Evolutionary conservation across 2,888 invertebrate genomes (phyloP).

Genomic region (Cantharis rufa): DNA sequence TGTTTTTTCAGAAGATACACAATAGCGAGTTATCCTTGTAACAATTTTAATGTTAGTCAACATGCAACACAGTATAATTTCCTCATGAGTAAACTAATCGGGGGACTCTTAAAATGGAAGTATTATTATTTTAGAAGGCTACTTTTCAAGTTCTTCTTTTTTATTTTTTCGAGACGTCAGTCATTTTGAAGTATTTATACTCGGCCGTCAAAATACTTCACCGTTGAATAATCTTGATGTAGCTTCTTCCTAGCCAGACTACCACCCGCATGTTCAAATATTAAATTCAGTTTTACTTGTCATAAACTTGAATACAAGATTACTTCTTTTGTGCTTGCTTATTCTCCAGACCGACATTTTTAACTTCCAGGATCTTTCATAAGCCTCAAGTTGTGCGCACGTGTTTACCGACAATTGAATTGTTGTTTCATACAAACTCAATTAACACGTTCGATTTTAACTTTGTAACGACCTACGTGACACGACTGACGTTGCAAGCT

Average conservation of each 20-base stretch:
- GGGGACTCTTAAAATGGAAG: background rate
- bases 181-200: background rate
- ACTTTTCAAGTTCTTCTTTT: background rate
- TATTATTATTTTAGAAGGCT: background rate
- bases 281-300: background rate
- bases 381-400: background rate
- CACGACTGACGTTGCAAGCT: slow-evolving; percentile 1
- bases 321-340: background rate
- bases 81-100: background rate
- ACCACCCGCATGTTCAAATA: background rate
- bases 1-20: background rate
- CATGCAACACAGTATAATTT: background rate
- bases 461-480: slow-evolving; percentile 8
- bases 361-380: background rate
- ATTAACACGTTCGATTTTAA: slow-evolving; percentile 8
- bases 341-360: background rate
- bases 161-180: background rate
- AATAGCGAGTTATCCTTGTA: background rate
- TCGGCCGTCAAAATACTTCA: background rate
- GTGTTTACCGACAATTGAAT: background rate
- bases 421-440: background rate
- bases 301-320: background rate
- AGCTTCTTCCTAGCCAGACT: background rate
- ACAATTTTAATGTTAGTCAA: background rate
- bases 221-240: background rate